Evolutionary conservation across 1,140 invertebrate genomes (phyloP).

Genomic region (silkworm (Bombyx mori)): DNA sequence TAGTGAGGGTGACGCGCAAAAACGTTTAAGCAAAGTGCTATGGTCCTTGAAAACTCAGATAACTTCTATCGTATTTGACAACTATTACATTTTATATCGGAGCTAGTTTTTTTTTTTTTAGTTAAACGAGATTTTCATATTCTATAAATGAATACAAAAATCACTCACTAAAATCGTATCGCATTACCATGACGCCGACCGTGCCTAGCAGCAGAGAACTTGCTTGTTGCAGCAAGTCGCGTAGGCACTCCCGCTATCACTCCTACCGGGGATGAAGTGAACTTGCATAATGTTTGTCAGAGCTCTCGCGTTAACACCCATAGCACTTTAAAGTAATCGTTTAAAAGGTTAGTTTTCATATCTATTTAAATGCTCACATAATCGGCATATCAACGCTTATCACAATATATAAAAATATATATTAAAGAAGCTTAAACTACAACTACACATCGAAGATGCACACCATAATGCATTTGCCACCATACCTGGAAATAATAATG

Average conservation of each 20-base stretch:
- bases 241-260: slow-evolving; percentile 45
- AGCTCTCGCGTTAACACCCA: slow-evolving; percentile 37
- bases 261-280: slow-evolving; percentile 10
- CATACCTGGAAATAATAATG: slow-evolving; percentile 50
- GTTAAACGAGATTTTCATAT: slow-evolving; percentile 68
- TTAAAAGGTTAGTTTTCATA: slow-evolving; percentile 41
- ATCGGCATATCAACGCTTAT: slow-evolving; percentile 67
- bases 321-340: slow-evolving; percentile 29
- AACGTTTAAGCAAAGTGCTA: slow-evolving; percentile 1
- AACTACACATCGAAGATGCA: slow-evolving; percentile 65
- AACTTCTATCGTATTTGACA: not conserved
- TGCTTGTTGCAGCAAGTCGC: slow-evolving; percentile 66
- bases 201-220: slow-evolving; percentile 59
- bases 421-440: slow-evolving; percentile 68
- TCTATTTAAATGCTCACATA: slow-evolving; percentile 64
- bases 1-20: slow-evolving; percentile 35
- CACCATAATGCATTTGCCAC: slow-evolving; percentile 63
- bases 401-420: slow-evolving; percentile 71
- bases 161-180: slow-evolving; percentile 57
- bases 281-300: slow-evolving; percentile 1
- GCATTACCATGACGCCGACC: slow-evolving; percentile 40
- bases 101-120: slow-evolving; percentile 26
- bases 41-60: not conserved
- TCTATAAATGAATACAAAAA: slow-evolving; percentile 57
- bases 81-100: not conserved